Evolutionary conservation across 2,888 invertebrate genomes (phyloP).

Genomic region (Ophion slaviceki): DNA sequence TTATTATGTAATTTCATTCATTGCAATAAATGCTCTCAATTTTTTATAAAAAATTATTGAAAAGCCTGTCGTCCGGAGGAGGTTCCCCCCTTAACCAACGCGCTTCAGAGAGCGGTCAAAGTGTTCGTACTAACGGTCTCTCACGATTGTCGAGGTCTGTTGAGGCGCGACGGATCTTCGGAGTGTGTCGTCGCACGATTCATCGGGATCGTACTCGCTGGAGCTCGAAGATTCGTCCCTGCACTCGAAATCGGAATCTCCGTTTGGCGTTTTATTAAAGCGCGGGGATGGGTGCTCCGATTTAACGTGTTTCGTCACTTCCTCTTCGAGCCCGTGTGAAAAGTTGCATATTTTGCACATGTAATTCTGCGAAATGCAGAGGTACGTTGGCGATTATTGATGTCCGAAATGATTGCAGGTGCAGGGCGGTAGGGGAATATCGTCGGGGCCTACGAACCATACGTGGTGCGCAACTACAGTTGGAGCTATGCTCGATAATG

Average conservation of each 20-base stretch:
- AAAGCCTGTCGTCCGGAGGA: too few species aligned
- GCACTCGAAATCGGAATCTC: slow-evolving; percentile 67
- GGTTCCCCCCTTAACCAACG: neutral
- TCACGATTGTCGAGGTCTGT: neutral
- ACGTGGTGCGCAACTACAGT: slow-evolving; percentile 75
- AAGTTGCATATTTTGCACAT: slow-evolving; percentile 79
- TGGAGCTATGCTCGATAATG: slow-evolving; percentile 77
- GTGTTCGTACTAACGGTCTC: slow-evolving; percentile 41
- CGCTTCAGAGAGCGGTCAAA: neutral
- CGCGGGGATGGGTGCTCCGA: slow-evolving; percentile 71
- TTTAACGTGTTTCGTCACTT: slow-evolving; percentile 75
- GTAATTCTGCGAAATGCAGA: slow-evolving; percentile 70
- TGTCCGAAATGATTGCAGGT: neutral
- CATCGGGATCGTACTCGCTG: slow-evolving; percentile 30
- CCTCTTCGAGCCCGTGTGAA: slow-evolving; percentile 69
- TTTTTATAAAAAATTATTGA: too few species aligned
- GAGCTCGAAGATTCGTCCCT: slow-evolving; percentile 37
- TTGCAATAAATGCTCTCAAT: too few species aligned
- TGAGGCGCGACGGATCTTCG: neutral
- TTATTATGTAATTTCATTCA: too few species aligned
- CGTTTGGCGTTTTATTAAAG: slow-evolving; percentile 32
- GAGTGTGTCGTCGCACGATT: slow-evolving; percentile 10
- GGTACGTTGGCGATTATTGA: neutral
- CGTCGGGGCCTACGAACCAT: slow-evolving; percentile 63
- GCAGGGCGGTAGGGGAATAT: neutral